Evolutionary conservation across 1,140 invertebrate species (phyloP), one percentile per base, ranked within the genome.

Genomic region (Tribolium castaneum): DNA sequence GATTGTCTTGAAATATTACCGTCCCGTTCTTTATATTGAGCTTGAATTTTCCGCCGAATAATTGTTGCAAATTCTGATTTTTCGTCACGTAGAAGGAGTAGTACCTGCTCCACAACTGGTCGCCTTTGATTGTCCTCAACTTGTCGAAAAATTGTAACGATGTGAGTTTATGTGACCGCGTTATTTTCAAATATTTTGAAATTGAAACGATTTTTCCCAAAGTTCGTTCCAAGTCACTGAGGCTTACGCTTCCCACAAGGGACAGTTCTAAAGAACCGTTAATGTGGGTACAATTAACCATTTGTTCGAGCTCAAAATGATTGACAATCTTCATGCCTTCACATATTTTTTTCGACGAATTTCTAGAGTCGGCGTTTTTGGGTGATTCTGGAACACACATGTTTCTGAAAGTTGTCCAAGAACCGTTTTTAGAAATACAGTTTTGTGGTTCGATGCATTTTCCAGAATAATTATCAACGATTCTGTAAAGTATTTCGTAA

Each of bases 141-240:
- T 91, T 95, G 82, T 92, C 93, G n/a, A 99, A 90, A 87, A 99
- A 99, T 84, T 94, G 92, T 9, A 99, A 87, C 1, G 96, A 96
- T 4, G 95, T 90, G 0, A 99, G 85, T 0, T 94, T 92, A 84
- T 93, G 93, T 9, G 95, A 96, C 3, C 96, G 90, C 9, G 93
- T 90, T 4, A 99, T 91, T 84, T 95, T 94, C 25, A 99, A 86
- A 80, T 91, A 94, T 1, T 94, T 93, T 25, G 90, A 88, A 45
- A 99, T 96, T 81, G 93, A 93, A 77, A 93, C 91, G 49, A 99
- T 93, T 71, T 90, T 89, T n/a, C 91, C 92, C 51, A 99, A 87
- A 78, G 91, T 74, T 92, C 91, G 7, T 45, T 59, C 52, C 3
- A 16, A 25, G 13, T 1, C 19, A 13, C 13, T 16, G 45, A 12